Evolutionary conservation across 2,797 vertebrate genomes (phyloP).

Genomic region (Zalophus californianus): DNA sequence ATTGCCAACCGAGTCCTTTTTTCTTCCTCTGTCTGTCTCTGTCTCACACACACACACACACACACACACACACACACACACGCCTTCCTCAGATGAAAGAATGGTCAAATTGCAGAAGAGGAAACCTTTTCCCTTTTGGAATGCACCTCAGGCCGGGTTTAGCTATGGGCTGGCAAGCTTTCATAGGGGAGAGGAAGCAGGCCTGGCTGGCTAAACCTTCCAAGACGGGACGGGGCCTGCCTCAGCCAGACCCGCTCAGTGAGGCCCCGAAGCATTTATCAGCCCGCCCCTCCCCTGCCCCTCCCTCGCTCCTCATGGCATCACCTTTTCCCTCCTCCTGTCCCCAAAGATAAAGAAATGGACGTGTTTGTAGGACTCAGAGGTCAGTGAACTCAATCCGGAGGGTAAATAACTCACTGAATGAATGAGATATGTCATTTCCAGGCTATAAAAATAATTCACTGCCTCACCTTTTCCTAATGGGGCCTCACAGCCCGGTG

Average conservation of each 20-base stretch:
- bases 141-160: not conserved
- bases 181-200: not conserved
- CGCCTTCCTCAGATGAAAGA: not conserved
- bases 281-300: not conserved
- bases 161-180: not conserved
- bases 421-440: conserved; percentile 88
- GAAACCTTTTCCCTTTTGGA: not conserved
- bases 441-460: conserved; percentile 87
- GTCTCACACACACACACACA: not conserved
- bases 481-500: conserved; percentile 81
- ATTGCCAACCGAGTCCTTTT: not conserved
- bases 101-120: not conserved
- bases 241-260: conserved; percentile 26
- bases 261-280: not conserved
- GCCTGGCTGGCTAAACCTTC: not conserved
- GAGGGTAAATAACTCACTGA: conserved; percentile 84
- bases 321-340: not conserved
- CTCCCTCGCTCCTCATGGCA: not conserved
- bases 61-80: not conserved
- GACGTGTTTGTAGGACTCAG: conserved; percentile 80
- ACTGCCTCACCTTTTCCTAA: conserved; percentile 87
- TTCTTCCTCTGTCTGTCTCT: not conserved
- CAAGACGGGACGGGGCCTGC: not conserved
- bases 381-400: conserved; percentile 83
- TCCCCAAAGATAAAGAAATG: conserved; percentile 73